Conservation (phyloP, 37 sponge, comb jelly and placozoan species). For the Aplysina aerophoba region DNA sequence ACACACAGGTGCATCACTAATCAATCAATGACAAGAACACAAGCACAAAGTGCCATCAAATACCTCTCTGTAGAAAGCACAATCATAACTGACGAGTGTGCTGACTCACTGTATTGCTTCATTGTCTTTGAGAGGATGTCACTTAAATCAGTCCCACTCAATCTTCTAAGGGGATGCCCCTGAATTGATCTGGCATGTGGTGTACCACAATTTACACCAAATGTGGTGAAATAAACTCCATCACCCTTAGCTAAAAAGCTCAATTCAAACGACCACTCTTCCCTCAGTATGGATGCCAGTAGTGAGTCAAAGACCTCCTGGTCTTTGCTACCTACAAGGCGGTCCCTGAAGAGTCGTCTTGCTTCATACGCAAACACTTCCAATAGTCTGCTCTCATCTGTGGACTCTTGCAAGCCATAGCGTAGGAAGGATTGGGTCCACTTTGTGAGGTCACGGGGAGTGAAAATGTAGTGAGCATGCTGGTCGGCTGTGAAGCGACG, state of each 20-base stretch:
- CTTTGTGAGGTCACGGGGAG: constrained; percentile 92
- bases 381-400: constrained; percentile 48
- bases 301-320: constrained; percentile 72
- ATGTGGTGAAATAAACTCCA: constrained; percentile 76
- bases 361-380: constrained; percentile 93
- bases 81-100: background rate
- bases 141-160: constrained; percentile 69
- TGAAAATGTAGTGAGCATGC: constrained; percentile 94
- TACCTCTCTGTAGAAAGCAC: background rate
- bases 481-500: constrained; percentile 81
- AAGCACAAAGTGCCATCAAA: no score
- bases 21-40: no score
- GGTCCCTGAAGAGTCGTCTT: constrained; percentile 82
- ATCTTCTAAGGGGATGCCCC: constrained; percentile 68
- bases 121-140: constrained; percentile 76
- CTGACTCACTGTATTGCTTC: constrained; percentile 58
- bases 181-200: constrained; percentile 18
- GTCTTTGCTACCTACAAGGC: constrained; percentile 61
- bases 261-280: constrained; percentile 79
- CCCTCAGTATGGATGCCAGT: constrained; percentile 59
- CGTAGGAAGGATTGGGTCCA: constrained; percentile 89
- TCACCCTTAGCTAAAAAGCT: constrained; percentile 15
- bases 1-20: no score
- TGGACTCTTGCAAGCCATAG: constrained; percentile 55
- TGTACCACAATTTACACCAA: constrained; percentile 49